These are phyloP conservation scores for Aphelenchoides avenae DNA, from an alignment of 1,140 invertebrate genomes.

Conservation along the genomic window DNA sequence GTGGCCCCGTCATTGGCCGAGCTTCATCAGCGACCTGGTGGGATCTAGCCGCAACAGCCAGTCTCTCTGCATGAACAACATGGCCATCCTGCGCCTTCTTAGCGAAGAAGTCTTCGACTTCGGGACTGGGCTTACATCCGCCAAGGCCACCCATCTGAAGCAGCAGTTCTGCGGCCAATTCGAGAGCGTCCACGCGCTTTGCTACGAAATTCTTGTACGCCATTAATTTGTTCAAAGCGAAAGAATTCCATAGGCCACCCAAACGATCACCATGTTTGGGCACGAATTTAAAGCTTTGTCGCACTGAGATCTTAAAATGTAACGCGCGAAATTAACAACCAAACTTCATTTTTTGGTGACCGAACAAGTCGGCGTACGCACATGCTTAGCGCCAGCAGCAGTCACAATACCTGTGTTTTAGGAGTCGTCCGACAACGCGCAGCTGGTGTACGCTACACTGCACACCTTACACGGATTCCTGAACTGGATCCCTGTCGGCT, in stretches of 20 bases:
- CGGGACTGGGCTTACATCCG: constrained; percentile 89
- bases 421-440: constrained; percentile 78
- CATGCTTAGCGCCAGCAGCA: constrained; percentile 15
- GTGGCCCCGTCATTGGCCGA: constrained; percentile 99
- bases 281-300: too few relatives aligned
- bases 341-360: too few relatives aligned
- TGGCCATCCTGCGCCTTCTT: constrained; percentile 92
- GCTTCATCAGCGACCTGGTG: constrained; percentile 97
- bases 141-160: constrained; percentile 97
- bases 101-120: constrained; percentile 99
- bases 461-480: constrained; percentile 93
- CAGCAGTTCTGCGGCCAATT: constrained; percentile 99
- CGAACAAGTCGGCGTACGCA: too few relatives aligned
- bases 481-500: constrained; percentile 98
- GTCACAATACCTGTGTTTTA: constrained; percentile 59
- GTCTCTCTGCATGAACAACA: constrained; percentile 97
- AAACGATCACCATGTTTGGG: too few relatives aligned
- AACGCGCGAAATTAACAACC: too few relatives aligned
- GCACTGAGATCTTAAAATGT: constrained; percentile 20
- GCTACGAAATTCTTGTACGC: constrained; percentile 79
- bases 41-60: constrained; percentile 98
- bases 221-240: background rate
- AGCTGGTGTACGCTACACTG: constrained; percentile 71
- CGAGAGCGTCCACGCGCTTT: constrained; percentile 92
- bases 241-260: too few relatives aligned